Evolutionary conservation across 1,140 invertebrate species (phyloP).

Genomic region (Drosophila arizonae): DNA sequence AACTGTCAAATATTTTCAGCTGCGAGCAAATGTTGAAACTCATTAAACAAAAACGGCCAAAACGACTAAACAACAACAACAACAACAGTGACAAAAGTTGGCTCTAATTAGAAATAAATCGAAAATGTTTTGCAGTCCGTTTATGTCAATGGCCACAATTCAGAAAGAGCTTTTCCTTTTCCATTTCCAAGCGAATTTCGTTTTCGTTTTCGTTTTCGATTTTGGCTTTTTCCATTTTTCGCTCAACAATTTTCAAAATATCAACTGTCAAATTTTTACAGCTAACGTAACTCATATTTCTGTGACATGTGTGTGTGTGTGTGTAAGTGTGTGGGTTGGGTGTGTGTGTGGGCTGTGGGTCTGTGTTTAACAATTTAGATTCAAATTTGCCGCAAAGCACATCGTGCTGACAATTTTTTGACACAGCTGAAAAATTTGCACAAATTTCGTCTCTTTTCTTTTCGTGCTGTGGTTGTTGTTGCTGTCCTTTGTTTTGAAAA

Average conservation of each 20-base stretch:
- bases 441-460: slow-evolving; percentile 49
- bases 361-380: slow-evolving; percentile 60
- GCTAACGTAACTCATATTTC: slow-evolving; percentile 70
- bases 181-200: slow-evolving; percentile 35
- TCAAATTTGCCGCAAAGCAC: slow-evolving; percentile 56
- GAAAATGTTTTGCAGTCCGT: slow-evolving; percentile 69
- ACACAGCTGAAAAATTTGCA: slow-evolving; percentile 75
- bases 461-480: slow-evolving; percentile 17
- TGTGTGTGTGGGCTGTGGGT: slow-evolving; percentile 14
- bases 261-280: slow-evolving; percentile 78
- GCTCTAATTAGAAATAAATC: slow-evolving; percentile 81
- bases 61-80: slow-evolving; percentile 33
- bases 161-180: slow-evolving; percentile 48
- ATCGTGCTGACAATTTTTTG: slow-evolving; percentile 76
- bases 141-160: slow-evolving; percentile 65
- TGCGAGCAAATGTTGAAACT: slow-evolving; percentile 75
- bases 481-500: slow-evolving; percentile 49
- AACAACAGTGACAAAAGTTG: slow-evolving; percentile 56
- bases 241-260: slow-evolving; percentile 77
- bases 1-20: slow-evolving; percentile 76
- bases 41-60: slow-evolving; percentile 64
- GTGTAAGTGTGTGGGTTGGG: neutral
- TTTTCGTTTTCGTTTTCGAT: slow-evolving; percentile 35
- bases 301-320: slow-evolving; percentile 39
- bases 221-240: slow-evolving; percentile 37